phyloP scores from a whole-genome alignment of 2,888 invertebrate genomes.

The Heliconius ismenius region DNA sequence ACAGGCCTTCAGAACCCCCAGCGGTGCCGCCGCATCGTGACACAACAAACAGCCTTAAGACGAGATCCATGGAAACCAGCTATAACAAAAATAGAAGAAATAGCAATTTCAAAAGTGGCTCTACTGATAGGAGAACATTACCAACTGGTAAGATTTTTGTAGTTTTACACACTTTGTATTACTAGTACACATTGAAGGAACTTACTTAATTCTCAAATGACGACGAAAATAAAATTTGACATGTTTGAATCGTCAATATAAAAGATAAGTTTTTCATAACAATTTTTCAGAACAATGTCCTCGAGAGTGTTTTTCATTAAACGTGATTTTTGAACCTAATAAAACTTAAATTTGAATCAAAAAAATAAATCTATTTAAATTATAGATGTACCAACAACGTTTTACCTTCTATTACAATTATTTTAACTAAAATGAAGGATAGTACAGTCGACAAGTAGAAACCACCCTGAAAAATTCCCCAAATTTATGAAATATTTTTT shows the following conservation, averaged over 20 bases:
- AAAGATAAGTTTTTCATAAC: too few species aligned
- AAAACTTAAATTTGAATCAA: too few species aligned
- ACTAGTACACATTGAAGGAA: not conserved
- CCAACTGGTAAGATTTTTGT: constrained; percentile 83
- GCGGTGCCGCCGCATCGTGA: constrained; percentile 88
- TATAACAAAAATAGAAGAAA: constrained; percentile 84
- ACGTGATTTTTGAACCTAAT: too few species aligned
- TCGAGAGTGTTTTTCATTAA: too few species aligned
- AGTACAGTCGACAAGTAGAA: too few species aligned
- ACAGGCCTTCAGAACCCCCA: constrained; percentile 83
- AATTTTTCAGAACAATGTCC: too few species aligned
- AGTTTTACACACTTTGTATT: not conserved
- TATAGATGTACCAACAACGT: too few species aligned
- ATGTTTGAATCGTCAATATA: too few species aligned
- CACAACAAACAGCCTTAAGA: constrained; percentile 88
- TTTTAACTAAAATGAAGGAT: too few species aligned
- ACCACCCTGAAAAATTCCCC: too few species aligned
- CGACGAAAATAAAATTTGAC: not conserved
- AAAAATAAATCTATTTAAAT: too few species aligned
- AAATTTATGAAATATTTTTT: not conserved
- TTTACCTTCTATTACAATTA: too few species aligned
- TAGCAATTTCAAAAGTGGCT: constrained; percentile 80
- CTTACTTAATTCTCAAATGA: not conserved
- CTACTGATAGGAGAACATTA: constrained; percentile 87
- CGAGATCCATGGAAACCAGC: constrained; percentile 92